Evolutionary conservation across 2,113 vertebrate genomes (phyloP).

Genomic region (Procavia capensis): DNA sequence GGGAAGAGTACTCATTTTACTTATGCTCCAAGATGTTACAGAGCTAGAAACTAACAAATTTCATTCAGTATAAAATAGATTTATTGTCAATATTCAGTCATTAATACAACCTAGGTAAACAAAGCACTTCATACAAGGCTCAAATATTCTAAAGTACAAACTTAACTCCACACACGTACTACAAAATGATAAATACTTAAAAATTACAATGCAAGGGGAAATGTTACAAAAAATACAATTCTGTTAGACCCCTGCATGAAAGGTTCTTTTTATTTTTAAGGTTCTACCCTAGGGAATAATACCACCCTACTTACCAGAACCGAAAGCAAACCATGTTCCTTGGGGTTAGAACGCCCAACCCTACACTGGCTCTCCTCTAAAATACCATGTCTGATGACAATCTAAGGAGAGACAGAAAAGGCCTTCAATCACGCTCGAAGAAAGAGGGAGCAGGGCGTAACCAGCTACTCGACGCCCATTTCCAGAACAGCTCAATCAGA

Average conservation of each 20-base stretch:
- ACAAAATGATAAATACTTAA: conserved; percentile 77
- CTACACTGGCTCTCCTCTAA: not conserved
- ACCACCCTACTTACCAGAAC: conserved; percentile 71
- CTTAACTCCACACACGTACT: conserved; percentile 49
- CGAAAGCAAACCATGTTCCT: conserved; percentile 52
- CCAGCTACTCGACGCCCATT: not conserved
- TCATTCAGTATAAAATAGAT: conserved; percentile 80
- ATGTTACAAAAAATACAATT: conserved; percentile 78
- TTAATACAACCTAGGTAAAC: conserved; percentile 63
- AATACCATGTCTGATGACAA: not conserved
- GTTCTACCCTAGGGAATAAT: conserved; percentile 50
- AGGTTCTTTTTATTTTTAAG: conserved; percentile 65
- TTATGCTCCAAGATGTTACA: conserved; percentile 74
- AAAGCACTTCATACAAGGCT: conserved; percentile 72
- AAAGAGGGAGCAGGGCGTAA: not conserved
- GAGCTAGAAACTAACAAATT: conserved; percentile 75
- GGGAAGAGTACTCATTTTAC: conserved; percentile 55
- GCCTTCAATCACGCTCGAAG: not conserved
- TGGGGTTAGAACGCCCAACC: conserved; percentile 58
- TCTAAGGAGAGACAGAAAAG: conserved; percentile 8
- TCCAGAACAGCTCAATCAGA: not conserved
- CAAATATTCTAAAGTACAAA: conserved; percentile 75
- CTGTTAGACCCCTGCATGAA: conserved; percentile 75
- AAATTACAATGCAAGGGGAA: conserved; percentile 70
- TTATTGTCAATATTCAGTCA: conserved; percentile 77